phyloP scores from a whole-genome alignment of 2,797 vertebrate species.

The Pelobates cultripes region DNA sequence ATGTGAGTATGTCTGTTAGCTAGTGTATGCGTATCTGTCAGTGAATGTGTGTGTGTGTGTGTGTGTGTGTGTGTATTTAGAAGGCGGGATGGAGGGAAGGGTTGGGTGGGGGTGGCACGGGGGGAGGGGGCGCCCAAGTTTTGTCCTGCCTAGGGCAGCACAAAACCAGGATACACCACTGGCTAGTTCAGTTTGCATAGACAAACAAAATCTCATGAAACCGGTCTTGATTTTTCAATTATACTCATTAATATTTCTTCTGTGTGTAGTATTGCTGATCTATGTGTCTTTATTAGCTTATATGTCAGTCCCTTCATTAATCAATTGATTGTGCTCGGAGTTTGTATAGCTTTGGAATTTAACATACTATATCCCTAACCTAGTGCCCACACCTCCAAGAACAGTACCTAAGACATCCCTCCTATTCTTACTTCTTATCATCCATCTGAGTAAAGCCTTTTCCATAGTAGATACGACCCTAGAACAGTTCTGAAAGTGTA shows the following conservation, averaged over 20 bases:
- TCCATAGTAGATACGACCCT: neutral
- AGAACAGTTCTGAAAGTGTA: neutral
- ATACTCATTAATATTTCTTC: neutral
- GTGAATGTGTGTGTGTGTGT: no score
- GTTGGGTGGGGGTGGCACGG: no score
- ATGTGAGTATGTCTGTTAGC: no score
- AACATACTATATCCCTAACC: neutral
- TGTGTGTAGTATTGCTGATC: neutral
- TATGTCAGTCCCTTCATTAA: neutral
- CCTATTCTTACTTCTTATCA: neutral
- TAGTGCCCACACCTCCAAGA: neutral
- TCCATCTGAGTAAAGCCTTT: neutral
- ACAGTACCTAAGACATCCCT: neutral
- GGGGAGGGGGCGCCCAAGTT: no score
- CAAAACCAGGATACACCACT: no score
- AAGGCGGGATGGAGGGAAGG: no score
- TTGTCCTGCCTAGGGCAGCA: no score
- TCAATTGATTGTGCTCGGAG: neutral
- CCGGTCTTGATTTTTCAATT: neutral
- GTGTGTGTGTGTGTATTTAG: no score
- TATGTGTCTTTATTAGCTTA: neutral
- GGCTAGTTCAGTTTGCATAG: neutral
- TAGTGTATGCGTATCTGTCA: no score
- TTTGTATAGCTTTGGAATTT: neutral
- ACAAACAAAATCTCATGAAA: neutral